Evolutionary conservation across 2,888 invertebrate genomes (phyloP).

Genomic region (Pollenia griseotomentosa): DNA sequence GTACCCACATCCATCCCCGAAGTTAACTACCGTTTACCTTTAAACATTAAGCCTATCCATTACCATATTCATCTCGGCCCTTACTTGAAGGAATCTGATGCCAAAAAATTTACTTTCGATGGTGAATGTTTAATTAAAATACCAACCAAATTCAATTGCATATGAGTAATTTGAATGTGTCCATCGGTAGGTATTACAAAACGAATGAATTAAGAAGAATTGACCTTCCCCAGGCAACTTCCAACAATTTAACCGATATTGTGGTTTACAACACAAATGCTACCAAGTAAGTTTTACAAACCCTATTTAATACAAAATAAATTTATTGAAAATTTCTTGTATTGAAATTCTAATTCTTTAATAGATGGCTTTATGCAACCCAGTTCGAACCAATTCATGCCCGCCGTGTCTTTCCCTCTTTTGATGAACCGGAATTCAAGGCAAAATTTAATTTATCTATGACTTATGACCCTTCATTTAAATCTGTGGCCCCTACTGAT

Average conservation of each 20-base stretch:
- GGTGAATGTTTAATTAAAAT: conserved; percentile 83
- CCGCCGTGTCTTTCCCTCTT: conserved; percentile 90
- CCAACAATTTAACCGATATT: conserved; percentile 82
- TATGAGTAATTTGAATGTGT: conserved; percentile 84
- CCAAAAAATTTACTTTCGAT: conserved; percentile 81
- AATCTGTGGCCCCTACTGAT: conserved; percentile 78
- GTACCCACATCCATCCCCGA: conserved; percentile 26
- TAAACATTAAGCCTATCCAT: conserved; percentile 84
- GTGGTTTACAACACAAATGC: conserved; percentile 83
- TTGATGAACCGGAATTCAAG: conserved; percentile 90
- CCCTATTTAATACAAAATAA: not conserved
- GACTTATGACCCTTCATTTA: conserved; percentile 79
- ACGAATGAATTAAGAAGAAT: conserved; percentile 75
- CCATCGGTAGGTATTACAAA: conserved; percentile 75
- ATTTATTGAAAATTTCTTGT: too few species aligned
- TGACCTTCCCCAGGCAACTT: conserved; percentile 68
- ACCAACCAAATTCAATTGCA: conserved; percentile 85
- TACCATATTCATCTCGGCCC: conserved; percentile 86
- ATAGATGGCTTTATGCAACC: conserved; percentile 87
- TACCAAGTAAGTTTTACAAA: conserved; percentile 77
- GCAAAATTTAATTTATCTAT: conserved; percentile 86
- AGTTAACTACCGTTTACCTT: conserved; percentile 78
- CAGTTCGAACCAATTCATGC: conserved; percentile 89
- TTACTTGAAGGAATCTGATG: conserved; percentile 83
- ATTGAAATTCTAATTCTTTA: not conserved